Evolutionary conservation across 2,797 vertebrate genomes (phyloP), one percentile per base, ranked within the genome.

Genomic region (Acrossocheilus wenchowensis): DNA sequence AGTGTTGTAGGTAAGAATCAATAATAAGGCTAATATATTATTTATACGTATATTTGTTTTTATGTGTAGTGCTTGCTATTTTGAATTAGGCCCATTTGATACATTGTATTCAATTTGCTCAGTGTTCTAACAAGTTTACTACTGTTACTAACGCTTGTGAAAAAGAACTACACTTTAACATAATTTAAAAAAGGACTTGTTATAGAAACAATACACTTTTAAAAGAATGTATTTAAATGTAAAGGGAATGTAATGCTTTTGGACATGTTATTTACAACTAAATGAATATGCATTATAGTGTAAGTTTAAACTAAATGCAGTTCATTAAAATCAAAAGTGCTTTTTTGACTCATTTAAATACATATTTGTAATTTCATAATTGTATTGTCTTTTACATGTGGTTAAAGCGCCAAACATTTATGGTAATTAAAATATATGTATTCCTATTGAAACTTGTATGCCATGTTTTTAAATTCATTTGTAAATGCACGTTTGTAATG

Each of bases 1-100:
- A 62, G 54, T 26, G 3, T n/a, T 85, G 39, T 34, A 85, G 84
- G 84, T 86, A 86, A 72, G 75, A 81, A 2, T 72, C 17, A 15
- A n/a, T 19, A 21, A 15, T 21, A 69, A 15, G 39, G 8, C 64
- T 66, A 30, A 52, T 26, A 39, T 50, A 12, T 39, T 64, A 11
- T 66, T 21, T 57, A 23, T 8, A 8, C 2, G 17, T 6, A n/a
- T 66, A 10, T 3, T 4, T 52, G 9, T 78, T 68, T 74, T 41
- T 84, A 41, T 36, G 7, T 34, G 9, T 48, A 14, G 6, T 52
- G 19, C 8, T n/a, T 68, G 26, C 21, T 39, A 48, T 79, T 26
- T 57, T 78, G 21, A 80, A 48, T 80, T 4, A 48, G 9, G 43
- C 10, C 1, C 6, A 30, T 50, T 50, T 74, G n/a, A 57, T 12